phyloP scores from a whole-genome alignment of 1,140 invertebrate genomes.

The Pogonus chalceus region DNA sequence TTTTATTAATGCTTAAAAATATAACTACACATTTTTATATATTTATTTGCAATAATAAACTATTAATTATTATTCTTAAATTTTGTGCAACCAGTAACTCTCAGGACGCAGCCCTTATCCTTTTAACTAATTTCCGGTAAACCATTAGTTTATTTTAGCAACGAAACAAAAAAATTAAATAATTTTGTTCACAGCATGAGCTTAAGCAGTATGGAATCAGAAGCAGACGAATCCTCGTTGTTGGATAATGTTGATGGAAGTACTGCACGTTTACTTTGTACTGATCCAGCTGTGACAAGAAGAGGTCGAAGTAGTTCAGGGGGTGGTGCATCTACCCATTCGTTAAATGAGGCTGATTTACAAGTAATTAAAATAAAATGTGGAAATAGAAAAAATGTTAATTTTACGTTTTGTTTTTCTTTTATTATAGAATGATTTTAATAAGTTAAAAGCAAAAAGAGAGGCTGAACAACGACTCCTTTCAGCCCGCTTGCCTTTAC shows the following conservation, averaged over 20 bases:
- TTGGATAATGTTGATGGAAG: conserved; percentile 41
- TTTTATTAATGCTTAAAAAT: too few relatives aligned
- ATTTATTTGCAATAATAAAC: too few relatives aligned
- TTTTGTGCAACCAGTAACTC: too few relatives aligned
- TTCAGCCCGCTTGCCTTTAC: conserved; percentile 65
- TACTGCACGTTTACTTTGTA: conserved; percentile 35
- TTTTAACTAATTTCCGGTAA: too few relatives aligned
- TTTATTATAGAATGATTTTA: conserved; percentile 37
- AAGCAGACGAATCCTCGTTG: conserved; percentile 48
- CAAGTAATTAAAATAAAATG: conserved; percentile 59
- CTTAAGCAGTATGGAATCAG: conserved; percentile 62
- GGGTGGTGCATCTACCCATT: conserved; percentile 69
- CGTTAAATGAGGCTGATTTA: conserved; percentile 73
- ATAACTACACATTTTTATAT: too few relatives aligned
- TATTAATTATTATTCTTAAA: too few relatives aligned
- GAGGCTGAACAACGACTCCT: conserved; percentile 51
- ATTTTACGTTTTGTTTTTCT: neutral
- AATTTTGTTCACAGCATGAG: conserved; percentile 44
- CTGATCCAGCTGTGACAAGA: conserved; percentile 32
- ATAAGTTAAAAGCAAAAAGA: conserved; percentile 46
- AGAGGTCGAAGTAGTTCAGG: conserved; percentile 26
- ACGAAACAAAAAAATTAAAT: conserved; percentile 18
- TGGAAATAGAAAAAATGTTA: neutral
- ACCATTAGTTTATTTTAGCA: too few relatives aligned
- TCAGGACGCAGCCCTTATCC: too few relatives aligned